A percentile compares a stretch with the other conserved stretches of the same genome.
Conservation (phyloP, 2,797 vertebrate species). For the Molossus alvarezi region DNA sequence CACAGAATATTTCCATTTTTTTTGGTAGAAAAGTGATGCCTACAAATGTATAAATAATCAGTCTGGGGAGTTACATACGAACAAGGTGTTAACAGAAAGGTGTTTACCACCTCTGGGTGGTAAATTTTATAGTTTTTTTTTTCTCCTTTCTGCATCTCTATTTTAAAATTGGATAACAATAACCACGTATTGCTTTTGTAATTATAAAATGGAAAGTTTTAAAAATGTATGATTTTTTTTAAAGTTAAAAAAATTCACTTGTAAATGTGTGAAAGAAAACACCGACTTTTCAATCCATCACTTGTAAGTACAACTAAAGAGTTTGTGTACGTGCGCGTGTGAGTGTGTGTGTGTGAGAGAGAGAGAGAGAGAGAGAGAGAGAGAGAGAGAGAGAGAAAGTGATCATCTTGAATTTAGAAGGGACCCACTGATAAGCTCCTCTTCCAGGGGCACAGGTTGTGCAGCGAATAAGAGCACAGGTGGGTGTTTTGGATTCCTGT, state of each 20-base stretch:
- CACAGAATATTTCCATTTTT: background rate
- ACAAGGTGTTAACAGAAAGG: background rate
- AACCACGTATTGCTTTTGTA: background rate
- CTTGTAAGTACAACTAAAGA: slow-evolving; percentile 8
- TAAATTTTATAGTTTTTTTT: slow-evolving; percentile 57
- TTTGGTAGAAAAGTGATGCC: background rate
- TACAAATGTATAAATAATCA: background rate
- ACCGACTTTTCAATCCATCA: background rate
- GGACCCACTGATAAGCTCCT: background rate
- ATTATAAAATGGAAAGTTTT: slow-evolving; percentile 9
- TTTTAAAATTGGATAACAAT: slow-evolving; percentile 16
- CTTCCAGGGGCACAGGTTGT: background rate
- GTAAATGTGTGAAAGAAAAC: background rate
- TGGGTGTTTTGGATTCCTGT: background rate
- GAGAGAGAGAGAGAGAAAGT: no score
- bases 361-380: no score
- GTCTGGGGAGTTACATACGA: background rate
- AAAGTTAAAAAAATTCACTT: background rate
- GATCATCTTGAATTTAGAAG: background rate
- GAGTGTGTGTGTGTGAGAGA: no score
- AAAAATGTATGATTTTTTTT: slow-evolving; percentile 11
- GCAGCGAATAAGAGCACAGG: background rate
- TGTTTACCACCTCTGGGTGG: background rate
- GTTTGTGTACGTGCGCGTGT: background rate
- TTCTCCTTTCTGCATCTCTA: background rate